These are phyloP conservation scores for Mesorhabditis spiculigera DNA, from an alignment of 2,888 invertebrate genomes.

Conservation along the genomic window DNA sequence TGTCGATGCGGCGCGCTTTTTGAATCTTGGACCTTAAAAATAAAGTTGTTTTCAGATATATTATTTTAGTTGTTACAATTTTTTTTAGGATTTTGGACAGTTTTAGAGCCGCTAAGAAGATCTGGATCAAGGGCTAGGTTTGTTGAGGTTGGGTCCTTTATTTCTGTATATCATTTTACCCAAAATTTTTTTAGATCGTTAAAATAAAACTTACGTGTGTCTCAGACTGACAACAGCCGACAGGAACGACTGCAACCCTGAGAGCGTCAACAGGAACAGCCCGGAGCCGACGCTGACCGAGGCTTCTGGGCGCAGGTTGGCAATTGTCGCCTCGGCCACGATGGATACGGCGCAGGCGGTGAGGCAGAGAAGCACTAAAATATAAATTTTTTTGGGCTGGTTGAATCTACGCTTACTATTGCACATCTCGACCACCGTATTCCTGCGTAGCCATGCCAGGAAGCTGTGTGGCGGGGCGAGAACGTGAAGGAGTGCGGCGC, in stretches of 20 bases:
- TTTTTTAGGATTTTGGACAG: too few relatives aligned
- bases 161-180: neutral
- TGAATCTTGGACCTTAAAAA: slow-evolving; percentile 24
- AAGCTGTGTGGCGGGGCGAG: slow-evolving; percentile 37
- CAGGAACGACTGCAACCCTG: slow-evolving; percentile 29
- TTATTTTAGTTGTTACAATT: neutral
- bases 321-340: slow-evolving; percentile 31
- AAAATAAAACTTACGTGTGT: slow-evolving; percentile 21
- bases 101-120: too few relatives aligned
- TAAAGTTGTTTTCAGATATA: neutral
- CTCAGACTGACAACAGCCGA: slow-evolving; percentile 37
- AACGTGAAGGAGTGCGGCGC: slow-evolving; percentile 32
- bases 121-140: too few relatives aligned
- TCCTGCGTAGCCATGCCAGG: slow-evolving; percentile 37
- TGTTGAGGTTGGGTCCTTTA: neutral
- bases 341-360: slow-evolving; percentile 33
- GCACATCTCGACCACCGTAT: slow-evolving; percentile 41
- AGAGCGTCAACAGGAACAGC: slow-evolving; percentile 31
- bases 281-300: slow-evolving; percentile 34
- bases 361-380: slow-evolving; percentile 37
- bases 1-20: slow-evolving; percentile 37
- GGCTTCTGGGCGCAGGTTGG: slow-evolving; percentile 28
- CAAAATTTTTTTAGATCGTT: neutral
- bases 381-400: neutral
- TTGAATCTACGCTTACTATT: slow-evolving; percentile 29